Evolutionary conservation across 2,888 invertebrate species (phyloP).

Genomic region (Eupithecia centaureata): DNA sequence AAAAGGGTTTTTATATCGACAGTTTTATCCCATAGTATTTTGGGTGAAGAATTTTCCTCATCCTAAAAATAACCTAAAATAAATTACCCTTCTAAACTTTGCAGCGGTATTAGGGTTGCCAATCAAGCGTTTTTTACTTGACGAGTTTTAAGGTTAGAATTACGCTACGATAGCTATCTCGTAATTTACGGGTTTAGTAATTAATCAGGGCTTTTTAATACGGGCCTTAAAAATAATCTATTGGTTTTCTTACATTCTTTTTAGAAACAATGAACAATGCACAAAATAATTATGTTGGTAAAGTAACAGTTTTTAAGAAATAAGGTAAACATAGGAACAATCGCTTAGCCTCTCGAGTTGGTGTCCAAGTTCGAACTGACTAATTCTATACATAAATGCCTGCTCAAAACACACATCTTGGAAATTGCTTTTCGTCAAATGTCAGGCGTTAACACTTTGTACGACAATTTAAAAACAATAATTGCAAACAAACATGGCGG

Average conservation of each 20-base stretch:
- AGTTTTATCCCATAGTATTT: constrained; percentile 26
- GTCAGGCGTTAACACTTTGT: no score
- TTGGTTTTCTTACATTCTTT: background rate
- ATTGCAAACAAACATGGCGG: constrained; percentile 20
- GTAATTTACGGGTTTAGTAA: background rate
- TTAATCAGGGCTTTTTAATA: background rate
- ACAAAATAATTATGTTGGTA: no score
- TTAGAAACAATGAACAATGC: no score
- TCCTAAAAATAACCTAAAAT: constrained; percentile 44
- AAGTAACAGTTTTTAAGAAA: no score
- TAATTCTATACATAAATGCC: no score
- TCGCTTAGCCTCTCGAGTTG: no score
- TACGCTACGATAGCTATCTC: background rate
- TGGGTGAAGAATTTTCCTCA: constrained; percentile 45
- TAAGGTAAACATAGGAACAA: no score
- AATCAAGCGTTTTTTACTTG: constrained; percentile 22
- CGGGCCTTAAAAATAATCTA: background rate
- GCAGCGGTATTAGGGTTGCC: constrained; percentile 29
- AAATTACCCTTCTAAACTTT: constrained; percentile 36
- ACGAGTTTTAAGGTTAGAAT: constrained; percentile 6
- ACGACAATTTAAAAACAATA: constrained; percentile 17
- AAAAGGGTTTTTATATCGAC: constrained; percentile 27
- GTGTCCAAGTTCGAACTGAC: no score
- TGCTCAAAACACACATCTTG: no score
- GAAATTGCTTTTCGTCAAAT: no score